Evolutionary conservation across 2,797 vertebrate species (phyloP), one percentile per base, ranked within the genome.

Genomic region (Rhadinocentrus ornatus): DNA sequence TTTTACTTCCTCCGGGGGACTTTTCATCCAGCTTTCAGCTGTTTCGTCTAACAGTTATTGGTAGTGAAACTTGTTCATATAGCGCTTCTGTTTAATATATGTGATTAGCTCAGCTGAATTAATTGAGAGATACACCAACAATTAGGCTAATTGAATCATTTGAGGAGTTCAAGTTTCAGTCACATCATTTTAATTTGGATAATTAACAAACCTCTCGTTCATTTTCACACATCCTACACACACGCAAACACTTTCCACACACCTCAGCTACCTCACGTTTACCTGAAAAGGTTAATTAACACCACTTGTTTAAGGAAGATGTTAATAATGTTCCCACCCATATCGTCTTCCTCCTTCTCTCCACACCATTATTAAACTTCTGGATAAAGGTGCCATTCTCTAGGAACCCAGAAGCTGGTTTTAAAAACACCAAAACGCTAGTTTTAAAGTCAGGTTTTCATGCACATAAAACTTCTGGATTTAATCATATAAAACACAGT

Each of bases 121-220:
- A 84, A 74, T 55, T 32, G 52, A 61, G 37, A 75, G 27, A 52
- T 48, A 69, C 39, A 62, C 66, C 66, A 73, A 85, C 84, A 90
- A 92, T 91, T 88, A 82, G 78, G 73, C 80, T 91, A 91, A 93
- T 93, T 87, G 87, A 93, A 91, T 88, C 54, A 89, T 92, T 90
- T 89, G 84, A 82, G 82, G 80, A 85, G 90, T 90, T 92, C 85
- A 91, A 89, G 87, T 93, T 94, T 91, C 88, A 89, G 86, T 92
- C 92, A 89, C 91, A 92, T 91, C 86, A 85, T 81, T 81, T 87
- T 89, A 91, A 92, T 93, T 90, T 84, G 78, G 89, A 93, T 93
- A 92, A 94, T 94, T 93, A 93, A 93, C 89, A 84, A 80, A 83
- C 78, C 77, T 67, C 70, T 13, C 46, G 22, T 63, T 81, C 82